Conservation (phyloP, 2,888 invertebrate species). For the Azorinus chamasolen region DNA sequence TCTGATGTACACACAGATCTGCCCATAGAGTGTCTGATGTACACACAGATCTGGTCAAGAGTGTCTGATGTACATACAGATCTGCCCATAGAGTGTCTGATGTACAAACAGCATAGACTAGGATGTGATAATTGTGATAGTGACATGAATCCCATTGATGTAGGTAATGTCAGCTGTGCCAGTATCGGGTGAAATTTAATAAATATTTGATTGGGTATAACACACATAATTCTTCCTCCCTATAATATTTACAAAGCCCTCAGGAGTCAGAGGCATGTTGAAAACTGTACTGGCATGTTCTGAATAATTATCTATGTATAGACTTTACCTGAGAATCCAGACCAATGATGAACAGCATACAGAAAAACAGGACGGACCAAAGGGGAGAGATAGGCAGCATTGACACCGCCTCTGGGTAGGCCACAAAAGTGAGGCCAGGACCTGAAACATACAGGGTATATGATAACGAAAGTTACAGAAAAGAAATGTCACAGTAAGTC, state of each 20-base stretch:
- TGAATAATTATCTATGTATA: neutral
- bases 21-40: no score
- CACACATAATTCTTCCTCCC: constrained; percentile 1
- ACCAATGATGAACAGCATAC: constrained; percentile 85
- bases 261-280: no score
- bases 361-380: constrained; percentile 85
- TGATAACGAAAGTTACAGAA: no score
- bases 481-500: neutral
- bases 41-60: no score
- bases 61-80: no score
- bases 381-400: constrained; percentile 82
- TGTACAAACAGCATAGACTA: no score
- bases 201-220: neutral
- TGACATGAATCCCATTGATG: no score
- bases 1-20: no score
- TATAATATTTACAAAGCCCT: neutral
- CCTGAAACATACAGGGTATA: constrained; percentile 74
- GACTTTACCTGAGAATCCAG: constrained; percentile 84
- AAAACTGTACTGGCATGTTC: neutral
- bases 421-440: constrained; percentile 86
- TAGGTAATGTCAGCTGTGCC: no score
- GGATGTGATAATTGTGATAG: no score
- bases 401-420: constrained; percentile 85
- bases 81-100: no score
- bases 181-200: no score